Evolutionary conservation across 2,113 vertebrate species (phyloP), one percentile per base, ranked within the genome.

Genomic region (Melanerpes formicivorus): DNA sequence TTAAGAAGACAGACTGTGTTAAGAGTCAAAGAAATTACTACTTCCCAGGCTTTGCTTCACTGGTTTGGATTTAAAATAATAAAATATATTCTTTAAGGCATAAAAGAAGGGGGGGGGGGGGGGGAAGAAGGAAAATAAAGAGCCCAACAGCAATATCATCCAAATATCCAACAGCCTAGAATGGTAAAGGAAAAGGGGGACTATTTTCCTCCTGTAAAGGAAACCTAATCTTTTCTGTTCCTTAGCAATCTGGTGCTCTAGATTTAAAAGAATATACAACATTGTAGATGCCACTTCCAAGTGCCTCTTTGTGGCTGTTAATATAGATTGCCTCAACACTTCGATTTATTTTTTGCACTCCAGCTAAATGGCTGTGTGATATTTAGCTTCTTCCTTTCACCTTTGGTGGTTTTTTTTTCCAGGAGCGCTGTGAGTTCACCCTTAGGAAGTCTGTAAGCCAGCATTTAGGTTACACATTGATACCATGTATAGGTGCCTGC

Each of bases 1-100:
- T 97, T 98, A 98, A 96, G 95, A 98, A 98, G 97, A 98, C 95
- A 95, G 90, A 97, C 94, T 93, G 80, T 94, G 94, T 92, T 86
- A 95, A 90, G 84, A 96, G 48, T 94, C 95, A 69, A 95, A 97
- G 95, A 96, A 96, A 95, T 94, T 92, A 91, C 81, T 89, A 55
- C 84, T 93, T 92, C 85, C 91, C 21, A 0, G 63, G 76, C 80
- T 95, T 79, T 89, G 87, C 84, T 90, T 85, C 78, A 58, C 70
- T 90, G 74, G 29, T 88, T 90, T 89, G 77, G 59, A 90, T 95
- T 90, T 78, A 81, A 80, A 91, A 81, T 29, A 14, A 34, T 22
- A 58, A 34, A 56, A 83, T 52, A 62, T 13, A 19, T 50, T 64
- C n/a, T 63, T 26, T 19, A 34, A 34, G 34, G 7, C 34, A 34